Conservation (phyloP, 2,113 vertebrate species). For the Okapia johnstoni region DNA sequence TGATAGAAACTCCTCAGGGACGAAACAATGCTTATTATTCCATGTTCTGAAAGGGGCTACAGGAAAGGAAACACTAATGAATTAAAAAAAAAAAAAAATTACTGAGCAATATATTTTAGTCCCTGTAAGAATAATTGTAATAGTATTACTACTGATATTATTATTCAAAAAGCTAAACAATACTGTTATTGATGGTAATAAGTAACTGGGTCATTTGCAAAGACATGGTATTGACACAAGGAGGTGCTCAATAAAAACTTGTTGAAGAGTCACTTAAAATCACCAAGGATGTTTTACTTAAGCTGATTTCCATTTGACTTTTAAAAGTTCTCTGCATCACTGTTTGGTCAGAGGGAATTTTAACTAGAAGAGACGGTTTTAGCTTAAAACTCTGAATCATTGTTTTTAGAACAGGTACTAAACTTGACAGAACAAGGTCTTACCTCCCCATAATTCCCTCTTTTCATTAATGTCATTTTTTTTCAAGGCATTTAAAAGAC, state of each 20-base stretch:
- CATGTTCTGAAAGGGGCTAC: neutral
- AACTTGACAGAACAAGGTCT: conserved; percentile 71
- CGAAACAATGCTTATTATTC: neutral
- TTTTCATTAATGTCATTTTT: conserved; percentile 55
- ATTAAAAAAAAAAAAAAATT: neutral
- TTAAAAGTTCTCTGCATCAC: conserved; percentile 39
- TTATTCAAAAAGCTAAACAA: neutral
- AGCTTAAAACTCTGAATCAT: conserved; percentile 57
- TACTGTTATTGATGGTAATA: neutral
- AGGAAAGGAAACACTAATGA: neutral
- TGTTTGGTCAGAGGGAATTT: conserved; percentile 44
- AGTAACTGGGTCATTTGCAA: neutral
- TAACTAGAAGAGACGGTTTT: conserved; percentile 62
- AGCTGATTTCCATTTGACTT: conserved; percentile 64
- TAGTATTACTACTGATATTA: neutral
- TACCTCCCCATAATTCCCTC: conserved; percentile 28
- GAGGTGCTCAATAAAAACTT: neutral
- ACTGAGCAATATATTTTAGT: neutral
- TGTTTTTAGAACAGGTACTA: conserved; percentile 64
- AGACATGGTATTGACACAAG: neutral
- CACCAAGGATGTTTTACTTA: neutral
- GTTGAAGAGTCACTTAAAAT: neutral
- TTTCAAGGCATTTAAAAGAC: conserved; percentile 42
- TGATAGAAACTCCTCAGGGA: neutral
- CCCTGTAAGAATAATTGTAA: neutral